Evolutionary conservation across 1,140 invertebrate species (phyloP).

Genomic region (Sweltsa coloradensis): DNA sequence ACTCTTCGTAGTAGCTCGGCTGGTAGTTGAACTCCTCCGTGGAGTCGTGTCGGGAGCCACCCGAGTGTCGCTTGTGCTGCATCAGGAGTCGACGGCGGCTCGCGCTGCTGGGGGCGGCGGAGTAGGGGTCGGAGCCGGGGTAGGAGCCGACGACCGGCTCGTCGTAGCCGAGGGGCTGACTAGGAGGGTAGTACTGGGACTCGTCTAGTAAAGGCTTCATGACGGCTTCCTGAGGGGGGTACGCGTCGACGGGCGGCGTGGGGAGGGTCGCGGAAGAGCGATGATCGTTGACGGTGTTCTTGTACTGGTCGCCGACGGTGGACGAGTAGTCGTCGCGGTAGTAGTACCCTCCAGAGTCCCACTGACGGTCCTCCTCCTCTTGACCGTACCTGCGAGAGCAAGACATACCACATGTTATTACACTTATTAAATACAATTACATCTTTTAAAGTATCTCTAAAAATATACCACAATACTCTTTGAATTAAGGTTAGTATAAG

Average conservation of each 20-base stretch:
- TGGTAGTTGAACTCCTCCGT: slow-evolving; percentile 3
- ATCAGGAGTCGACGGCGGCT: slow-evolving; percentile 1
- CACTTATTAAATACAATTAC: no score
- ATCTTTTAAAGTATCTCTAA: no score
- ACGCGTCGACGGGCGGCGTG: slow-evolving; percentile 18
- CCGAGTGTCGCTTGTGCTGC: neutral
- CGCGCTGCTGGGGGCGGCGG: neutral
- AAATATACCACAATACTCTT: no score
- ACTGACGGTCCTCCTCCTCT: slow-evolving; percentile 52
- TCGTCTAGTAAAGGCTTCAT: neutral
- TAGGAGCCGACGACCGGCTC: neutral
- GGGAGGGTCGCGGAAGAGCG: slow-evolving; percentile 33
- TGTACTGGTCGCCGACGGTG: slow-evolving; percentile 28
- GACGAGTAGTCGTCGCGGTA: slow-evolving; percentile 29
- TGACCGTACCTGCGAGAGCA: slow-evolving; percentile 34
- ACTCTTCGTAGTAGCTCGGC: slow-evolving; percentile 6
- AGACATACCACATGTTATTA: no score
- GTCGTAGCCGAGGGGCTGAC: neutral
- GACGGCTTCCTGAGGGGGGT: neutral
- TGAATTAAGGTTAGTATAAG: no score
- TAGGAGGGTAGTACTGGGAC: neutral
- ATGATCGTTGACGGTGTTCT: slow-evolving; percentile 29
- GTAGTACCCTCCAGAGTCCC: slow-evolving; percentile 49
- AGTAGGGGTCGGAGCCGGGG: neutral
- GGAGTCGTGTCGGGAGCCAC: slow-evolving; percentile 6